Base-by-base conservation (phyloP, 1,140 invertebrate species). In the Drosophila arawakana region DNA sequence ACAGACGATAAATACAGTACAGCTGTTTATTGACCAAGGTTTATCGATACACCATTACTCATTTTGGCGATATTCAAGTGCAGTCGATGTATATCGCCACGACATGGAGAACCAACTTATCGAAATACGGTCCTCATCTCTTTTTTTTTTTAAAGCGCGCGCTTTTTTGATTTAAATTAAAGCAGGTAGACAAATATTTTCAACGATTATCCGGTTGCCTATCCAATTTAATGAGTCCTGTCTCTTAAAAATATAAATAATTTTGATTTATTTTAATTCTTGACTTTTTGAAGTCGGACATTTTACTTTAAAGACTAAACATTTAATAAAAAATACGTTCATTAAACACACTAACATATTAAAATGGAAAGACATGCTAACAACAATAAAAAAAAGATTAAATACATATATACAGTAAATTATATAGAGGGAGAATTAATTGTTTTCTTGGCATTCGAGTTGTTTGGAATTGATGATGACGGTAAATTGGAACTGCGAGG, bases 1-100 rank as follows among this genome's bases (percentile, higher is more conserved):
- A 50, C 72, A 68, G 35, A 71, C 65, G 61, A 73, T 55, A 68
- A 43, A 55, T 69, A 44, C 63, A 47, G 11, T 69, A 63, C 58
- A 67, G 73, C 59, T 72, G 69, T 66, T 72, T 21, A 18, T 58
- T 30, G 39, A 21, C 1, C 21, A 30, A 59, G 9, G 21, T 37
- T 13, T 37, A 70, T 76, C 49, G 58, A 77, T 62, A 30, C n/a
- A 8, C n/a, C 3, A 34, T 50, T 30, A 50, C 21, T 50, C 21
- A 50, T 6, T 25, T 50, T n/a, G 21, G 25, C 25, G 21, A 50
- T n/a, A 50, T 18, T 55, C 1, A 18, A 11, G 6, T 9, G 11
- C 11, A 9, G 15, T 39, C 52, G 34, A 54, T 54, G 37, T 47
- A 18, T 25, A 11, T 49, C 18, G 39, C 4, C 18, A 50, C 18